Conservation (phyloP, 1,140 invertebrate genomes). For the Drosophila malerkotliana region DNA sequence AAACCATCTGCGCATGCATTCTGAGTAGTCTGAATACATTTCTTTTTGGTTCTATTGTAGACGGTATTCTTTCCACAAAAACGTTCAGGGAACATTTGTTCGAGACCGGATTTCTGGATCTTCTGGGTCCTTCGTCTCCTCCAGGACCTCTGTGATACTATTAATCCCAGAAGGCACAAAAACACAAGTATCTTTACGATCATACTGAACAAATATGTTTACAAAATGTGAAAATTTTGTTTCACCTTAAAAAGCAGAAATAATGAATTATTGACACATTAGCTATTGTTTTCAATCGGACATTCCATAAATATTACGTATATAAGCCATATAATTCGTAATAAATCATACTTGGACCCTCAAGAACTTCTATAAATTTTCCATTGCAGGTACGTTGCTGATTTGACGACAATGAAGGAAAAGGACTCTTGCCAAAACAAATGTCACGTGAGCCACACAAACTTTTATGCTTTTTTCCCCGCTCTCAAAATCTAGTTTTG, state of each 20-base stretch:
- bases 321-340: neutral
- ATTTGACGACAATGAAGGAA: slow-evolving; percentile 43
- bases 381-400: slow-evolving; percentile 68
- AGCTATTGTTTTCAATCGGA: too few relatives aligned
- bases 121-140: too few relatives aligned
- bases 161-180: too few relatives aligned
- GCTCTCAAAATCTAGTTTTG: slow-evolving; percentile 16
- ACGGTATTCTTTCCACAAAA: neutral
- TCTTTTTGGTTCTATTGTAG: neutral
- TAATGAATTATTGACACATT: neutral
- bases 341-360: neutral
- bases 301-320: too few relatives aligned
- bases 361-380: slow-evolving; percentile 19
- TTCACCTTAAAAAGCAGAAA: too few relatives aligned
- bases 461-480: slow-evolving; percentile 11
- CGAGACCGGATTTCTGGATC: too few relatives aligned
- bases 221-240: neutral
- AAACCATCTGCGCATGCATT: neutral
- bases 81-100: too few relatives aligned
- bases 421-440: slow-evolving; percentile 67
- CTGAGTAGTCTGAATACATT: too few relatives aligned
- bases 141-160: too few relatives aligned
- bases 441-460: slow-evolving; percentile 70
- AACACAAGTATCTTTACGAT: too few relatives aligned
- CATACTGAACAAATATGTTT: neutral